phyloP scores from a whole-genome alignment of 2,888 invertebrate species.

The Philereme transversata region DNA sequence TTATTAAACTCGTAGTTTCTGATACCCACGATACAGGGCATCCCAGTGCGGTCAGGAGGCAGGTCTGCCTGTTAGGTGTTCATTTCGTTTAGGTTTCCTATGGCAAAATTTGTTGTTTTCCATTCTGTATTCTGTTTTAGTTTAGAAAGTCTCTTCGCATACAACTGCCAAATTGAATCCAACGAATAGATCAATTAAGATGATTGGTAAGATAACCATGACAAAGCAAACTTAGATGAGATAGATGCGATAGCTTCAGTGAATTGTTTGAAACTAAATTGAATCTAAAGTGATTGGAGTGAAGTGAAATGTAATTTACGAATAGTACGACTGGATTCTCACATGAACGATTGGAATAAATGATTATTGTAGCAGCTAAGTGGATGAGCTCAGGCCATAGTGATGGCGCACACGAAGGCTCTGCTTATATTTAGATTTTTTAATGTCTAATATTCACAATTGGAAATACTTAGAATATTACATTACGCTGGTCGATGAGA shows the following conservation, averaged over 20 bases:
- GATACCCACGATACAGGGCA: no score
- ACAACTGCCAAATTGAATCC: not conserved
- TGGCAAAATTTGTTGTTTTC: no score
- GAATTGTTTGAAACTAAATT: constrained; percentile 4
- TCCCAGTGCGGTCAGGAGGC: no score
- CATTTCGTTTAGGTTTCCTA: no score
- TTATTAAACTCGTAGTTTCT: no score
- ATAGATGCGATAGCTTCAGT: not conserved
- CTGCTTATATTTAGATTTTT: no score
- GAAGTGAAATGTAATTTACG: constrained; percentile 4
- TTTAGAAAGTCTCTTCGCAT: not conserved
- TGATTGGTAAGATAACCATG: not conserved
- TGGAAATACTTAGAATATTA: no score
- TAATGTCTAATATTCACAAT: no score
- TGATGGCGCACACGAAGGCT: no score
- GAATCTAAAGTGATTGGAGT: constrained; percentile 11
- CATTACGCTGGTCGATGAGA: no score
- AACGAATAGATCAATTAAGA: not conserved
- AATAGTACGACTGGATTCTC: constrained; percentile 4
- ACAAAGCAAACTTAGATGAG: not conserved
- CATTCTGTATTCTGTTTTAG: no score
- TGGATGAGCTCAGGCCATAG: not conserved
- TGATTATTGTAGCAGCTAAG: not conserved
- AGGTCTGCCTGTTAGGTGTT: no score
- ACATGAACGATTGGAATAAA: constrained; percentile 1